Percentiles rank a stretch among this genome's conserved stretches.
Evolutionary conservation across 2,797 vertebrate species (phyloP).

Genomic region (Enteromius afrohamiltoni): DNA sequence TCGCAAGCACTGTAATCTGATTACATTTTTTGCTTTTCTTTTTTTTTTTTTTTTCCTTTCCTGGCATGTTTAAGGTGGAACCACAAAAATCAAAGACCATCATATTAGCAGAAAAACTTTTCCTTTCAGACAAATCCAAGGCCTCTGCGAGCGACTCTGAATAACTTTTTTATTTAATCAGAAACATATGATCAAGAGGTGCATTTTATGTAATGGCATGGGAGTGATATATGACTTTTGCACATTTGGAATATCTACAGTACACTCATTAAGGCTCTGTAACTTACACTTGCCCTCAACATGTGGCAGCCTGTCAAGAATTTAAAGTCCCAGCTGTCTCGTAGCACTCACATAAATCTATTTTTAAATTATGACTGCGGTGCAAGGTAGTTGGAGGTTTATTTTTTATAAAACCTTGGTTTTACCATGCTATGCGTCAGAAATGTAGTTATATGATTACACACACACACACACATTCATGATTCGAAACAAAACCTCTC

Average conservation of each 20-base stretch:
- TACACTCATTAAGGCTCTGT: constrained; percentile 42
- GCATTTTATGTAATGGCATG: constrained; percentile 15
- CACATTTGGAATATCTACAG: constrained; percentile 48
- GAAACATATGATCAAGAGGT: not conserved
- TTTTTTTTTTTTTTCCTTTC: not conserved
- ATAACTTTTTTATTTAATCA: not conserved
- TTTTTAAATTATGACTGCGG: constrained; percentile 72
- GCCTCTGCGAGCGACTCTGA: not conserved
- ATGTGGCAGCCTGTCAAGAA: constrained; percentile 75
- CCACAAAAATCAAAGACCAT: constrained; percentile 53
- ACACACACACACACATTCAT: not conserved
- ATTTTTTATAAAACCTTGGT: constrained; percentile 36
- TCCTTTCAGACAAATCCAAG: constrained; percentile 36
- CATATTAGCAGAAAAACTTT: constrained; percentile 47
- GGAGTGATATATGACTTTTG: constrained; percentile 6
- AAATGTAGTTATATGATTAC: not conserved
- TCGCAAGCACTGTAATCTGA: constrained; percentile 63
- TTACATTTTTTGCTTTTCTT: constrained; percentile 55
- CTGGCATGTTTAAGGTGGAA: constrained; percentile 67
- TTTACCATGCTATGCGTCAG: not conserved
- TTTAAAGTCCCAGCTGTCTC: constrained; percentile 76
- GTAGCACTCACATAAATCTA: constrained; percentile 73
- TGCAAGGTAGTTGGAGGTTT: constrained; percentile 12
- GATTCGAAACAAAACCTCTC: not conserved
- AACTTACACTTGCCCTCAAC: constrained; percentile 70